Percentiles rank a stretch among this genome's conserved stretches.
phyloP scores from a whole-genome alignment of 2,888 invertebrate species.

The Leptinotarsa haldemani region DNA sequence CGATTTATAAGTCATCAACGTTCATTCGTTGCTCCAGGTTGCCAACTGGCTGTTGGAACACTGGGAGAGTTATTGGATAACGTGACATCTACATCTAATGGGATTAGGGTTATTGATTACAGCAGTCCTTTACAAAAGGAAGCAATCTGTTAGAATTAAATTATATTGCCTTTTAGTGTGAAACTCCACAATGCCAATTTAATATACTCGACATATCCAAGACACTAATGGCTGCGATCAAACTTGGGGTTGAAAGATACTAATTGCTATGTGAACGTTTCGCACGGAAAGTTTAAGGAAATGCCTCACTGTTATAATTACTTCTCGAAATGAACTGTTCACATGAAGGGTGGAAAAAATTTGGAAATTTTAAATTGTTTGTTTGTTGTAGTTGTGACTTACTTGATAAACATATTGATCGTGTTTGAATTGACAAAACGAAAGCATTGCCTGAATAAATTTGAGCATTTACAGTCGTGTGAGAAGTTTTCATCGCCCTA shows the following conservation, averaged over 20 bases:
- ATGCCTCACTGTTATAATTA: neutral
- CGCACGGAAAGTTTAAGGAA: conserved; percentile 20
- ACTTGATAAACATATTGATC: too few relatives aligned
- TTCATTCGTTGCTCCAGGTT: conserved; percentile 34
- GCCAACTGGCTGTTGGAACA: conserved; percentile 48
- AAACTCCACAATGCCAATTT: conserved; percentile 43
- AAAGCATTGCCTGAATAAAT: too few relatives aligned
- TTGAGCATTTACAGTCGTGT: too few relatives aligned
- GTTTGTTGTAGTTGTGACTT: too few relatives aligned
- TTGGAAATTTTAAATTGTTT: too few relatives aligned
- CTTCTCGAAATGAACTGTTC: conserved; percentile 6
- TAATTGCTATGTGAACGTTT: conserved; percentile 39
- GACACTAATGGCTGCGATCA: conserved; percentile 40
- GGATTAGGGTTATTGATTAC: conserved; percentile 58
- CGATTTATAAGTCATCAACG: conserved; percentile 57
- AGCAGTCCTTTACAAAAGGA: conserved; percentile 49
- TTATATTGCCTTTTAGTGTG: conserved; percentile 46
- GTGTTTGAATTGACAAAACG: too few relatives aligned
- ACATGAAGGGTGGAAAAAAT: neutral
- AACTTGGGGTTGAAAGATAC: conserved; percentile 40
- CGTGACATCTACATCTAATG: conserved; percentile 57
- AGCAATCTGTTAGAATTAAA: conserved; percentile 54
- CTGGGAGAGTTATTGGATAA: conserved; percentile 52
- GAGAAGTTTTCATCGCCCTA: too few relatives aligned
- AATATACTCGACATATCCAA: conserved; percentile 41